phyloP scores from a whole-genome alignment of 2,113 vertebrate genomes.

The Oreochromis spilurus region DNA sequence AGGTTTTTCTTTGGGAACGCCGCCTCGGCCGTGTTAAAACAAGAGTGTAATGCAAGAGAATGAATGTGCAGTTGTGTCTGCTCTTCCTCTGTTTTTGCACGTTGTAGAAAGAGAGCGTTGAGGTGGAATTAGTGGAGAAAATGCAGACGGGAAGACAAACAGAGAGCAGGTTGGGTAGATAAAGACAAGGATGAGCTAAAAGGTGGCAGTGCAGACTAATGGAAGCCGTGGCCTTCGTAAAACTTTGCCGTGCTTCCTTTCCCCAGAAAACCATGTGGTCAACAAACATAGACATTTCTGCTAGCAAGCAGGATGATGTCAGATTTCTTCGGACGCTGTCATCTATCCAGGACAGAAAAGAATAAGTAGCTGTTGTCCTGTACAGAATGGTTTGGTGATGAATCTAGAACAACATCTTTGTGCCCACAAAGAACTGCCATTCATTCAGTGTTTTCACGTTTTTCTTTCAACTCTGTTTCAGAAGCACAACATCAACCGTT shows the following conservation, averaged over 20 bases:
- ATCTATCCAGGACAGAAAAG: background rate
- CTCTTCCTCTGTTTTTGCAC: background rate
- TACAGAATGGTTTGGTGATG: background rate
- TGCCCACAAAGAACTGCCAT: background rate
- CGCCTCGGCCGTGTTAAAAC: conserved; percentile 12
- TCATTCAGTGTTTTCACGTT: background rate
- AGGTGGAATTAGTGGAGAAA: background rate
- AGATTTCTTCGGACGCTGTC: background rate
- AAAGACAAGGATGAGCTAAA: background rate
- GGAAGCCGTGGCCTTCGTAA: background rate
- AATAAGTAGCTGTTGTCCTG: background rate
- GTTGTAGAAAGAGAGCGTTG: background rate
- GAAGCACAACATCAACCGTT: background rate
- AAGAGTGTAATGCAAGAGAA: conserved; percentile 24
- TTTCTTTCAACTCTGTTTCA: background rate
- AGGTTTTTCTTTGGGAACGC: conserved; percentile 28
- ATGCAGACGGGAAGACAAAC: background rate
- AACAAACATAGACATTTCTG: background rate
- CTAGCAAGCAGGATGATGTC: background rate
- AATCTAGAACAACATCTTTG: background rate
- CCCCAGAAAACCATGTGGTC: background rate
- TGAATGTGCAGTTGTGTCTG: conserved; percentile 1
- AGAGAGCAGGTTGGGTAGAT: background rate
- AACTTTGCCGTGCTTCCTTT: background rate
- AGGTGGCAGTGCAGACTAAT: background rate